Evolutionary conservation across 2,888 invertebrate genomes (phyloP).

Genomic region (Uloborus plumipes): DNA sequence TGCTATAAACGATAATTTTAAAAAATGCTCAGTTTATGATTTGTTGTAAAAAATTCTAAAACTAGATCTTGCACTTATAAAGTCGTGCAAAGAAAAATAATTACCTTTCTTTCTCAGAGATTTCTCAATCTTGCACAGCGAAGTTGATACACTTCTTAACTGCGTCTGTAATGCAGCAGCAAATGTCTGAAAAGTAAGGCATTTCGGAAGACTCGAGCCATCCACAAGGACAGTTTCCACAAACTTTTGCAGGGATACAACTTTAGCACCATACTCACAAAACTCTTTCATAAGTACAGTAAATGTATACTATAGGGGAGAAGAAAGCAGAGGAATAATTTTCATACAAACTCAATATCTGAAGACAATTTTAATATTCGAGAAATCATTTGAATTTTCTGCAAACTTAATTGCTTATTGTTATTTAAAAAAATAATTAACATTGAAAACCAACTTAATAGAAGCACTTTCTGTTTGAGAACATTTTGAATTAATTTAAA

Average conservation of each 20-base stretch:
- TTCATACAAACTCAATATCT: no score
- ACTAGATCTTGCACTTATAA: no score
- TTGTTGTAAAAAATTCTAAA: no score
- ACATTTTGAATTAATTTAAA: no score
- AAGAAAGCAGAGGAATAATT: not conserved
- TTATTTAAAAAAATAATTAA: no score
- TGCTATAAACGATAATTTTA: no score
- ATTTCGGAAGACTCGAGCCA: conserved; percentile 12
- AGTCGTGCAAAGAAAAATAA: not conserved
- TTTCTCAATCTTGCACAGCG: conserved; percentile 20
- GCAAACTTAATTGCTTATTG: no score
- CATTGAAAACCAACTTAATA: no score
- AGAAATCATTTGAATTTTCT: no score
- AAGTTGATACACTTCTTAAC: conserved; percentile 5
- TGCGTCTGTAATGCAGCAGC: conserved; percentile 20
- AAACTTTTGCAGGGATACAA: conserved; percentile 13
- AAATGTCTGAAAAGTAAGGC: conserved; percentile 46
- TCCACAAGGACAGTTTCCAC: not conserved
- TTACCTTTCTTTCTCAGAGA: conserved; percentile 28
- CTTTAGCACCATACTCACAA: conserved; percentile 45
- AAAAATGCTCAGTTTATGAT: no score
- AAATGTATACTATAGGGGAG: conserved; percentile 23
- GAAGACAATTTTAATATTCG: no score
- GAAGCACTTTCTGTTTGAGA: no score
- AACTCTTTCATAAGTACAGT: conserved; percentile 20